Conservation (phyloP, 2,888 invertebrate genomes). For the Quadriops clusia region DNA sequence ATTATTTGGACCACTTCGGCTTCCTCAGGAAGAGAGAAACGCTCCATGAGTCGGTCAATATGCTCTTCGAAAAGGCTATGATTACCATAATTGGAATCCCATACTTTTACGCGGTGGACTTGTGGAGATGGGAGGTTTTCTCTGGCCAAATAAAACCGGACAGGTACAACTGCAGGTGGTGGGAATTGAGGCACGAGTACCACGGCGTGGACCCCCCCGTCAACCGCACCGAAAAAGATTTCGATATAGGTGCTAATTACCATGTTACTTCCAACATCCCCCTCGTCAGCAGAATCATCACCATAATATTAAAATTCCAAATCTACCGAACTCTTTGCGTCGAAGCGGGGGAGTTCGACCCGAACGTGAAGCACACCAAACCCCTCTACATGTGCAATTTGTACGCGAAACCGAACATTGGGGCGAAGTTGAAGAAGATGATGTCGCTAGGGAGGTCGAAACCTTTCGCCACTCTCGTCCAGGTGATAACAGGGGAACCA, state of each 20-base stretch:
- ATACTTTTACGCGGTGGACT: constrained; percentile 55
- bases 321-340: constrained; percentile 67
- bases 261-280: constrained; percentile 55
- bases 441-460: constrained; percentile 58
- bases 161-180: constrained; percentile 55
- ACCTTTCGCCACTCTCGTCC: constrained; percentile 75
- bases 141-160: constrained; percentile 45
- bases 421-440: constrained; percentile 50
- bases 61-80: too few relatives aligned
- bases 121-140: constrained; percentile 58
- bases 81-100: too few relatives aligned
- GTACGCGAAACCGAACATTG: too few relatives aligned
- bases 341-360: constrained; percentile 65
- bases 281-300: constrained; percentile 60
- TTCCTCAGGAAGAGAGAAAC: too few relatives aligned
- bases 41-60: too few relatives aligned
- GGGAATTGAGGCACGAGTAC: constrained; percentile 44
- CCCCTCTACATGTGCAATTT: constrained; percentile 79
- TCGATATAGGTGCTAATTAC: constrained; percentile 57
- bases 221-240: constrained; percentile 47
- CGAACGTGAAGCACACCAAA: too few relatives aligned
- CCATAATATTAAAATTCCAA: constrained; percentile 73
- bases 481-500: constrained; percentile 62
- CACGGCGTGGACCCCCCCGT: constrained; percentile 54
- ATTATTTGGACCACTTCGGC: too few relatives aligned